phyloP scores from a whole-genome alignment of 1,140 invertebrate species.

The Leguminivora glycinivorella region DNA sequence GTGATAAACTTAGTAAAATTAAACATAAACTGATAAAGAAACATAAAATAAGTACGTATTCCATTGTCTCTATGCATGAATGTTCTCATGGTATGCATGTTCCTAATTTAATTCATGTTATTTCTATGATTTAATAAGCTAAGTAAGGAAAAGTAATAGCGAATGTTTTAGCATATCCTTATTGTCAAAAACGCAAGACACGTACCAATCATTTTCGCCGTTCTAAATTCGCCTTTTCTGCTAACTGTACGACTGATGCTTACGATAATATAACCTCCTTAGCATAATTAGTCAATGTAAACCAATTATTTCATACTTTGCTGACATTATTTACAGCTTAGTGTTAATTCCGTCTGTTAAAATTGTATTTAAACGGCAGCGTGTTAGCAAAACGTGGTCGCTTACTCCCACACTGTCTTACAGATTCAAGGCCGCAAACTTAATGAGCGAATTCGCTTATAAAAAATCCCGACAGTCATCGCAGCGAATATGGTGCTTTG shows the following conservation, averaged over 20 bases:
- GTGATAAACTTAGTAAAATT: slow-evolving; percentile 64
- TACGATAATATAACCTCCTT: neutral
- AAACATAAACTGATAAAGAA: slow-evolving; percentile 69
- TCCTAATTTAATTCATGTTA: no score
- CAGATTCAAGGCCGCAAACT: slow-evolving; percentile 51
- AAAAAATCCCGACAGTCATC: slow-evolving; percentile 20
- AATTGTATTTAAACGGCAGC: slow-evolving; percentile 31
- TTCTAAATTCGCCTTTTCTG: no score
- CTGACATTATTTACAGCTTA: slow-evolving; percentile 22
- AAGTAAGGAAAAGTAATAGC: no score
- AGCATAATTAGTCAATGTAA: neutral
- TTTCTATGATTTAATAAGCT: no score
- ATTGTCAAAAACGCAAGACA: no score
- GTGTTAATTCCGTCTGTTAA: slow-evolving; percentile 13
- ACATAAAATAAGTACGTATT: slow-evolving; percentile 61
- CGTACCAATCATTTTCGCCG: no score
- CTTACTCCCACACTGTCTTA: slow-evolving; percentile 49
- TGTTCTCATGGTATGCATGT: neutral
- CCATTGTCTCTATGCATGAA: slow-evolving; percentile 29
- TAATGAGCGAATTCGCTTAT: slow-evolving; percentile 34
- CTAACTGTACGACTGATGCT: no score
- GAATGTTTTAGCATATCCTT: no score
- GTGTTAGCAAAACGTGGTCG: slow-evolving; percentile 50
- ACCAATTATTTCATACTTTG: slow-evolving; percentile 7
- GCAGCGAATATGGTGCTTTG: slow-evolving; percentile 14